These are phyloP conservation scores for Sphenodon punctatus DNA, from an alignment of 2,797 vertebrate genomes.

Conservation along the genomic window DNA sequence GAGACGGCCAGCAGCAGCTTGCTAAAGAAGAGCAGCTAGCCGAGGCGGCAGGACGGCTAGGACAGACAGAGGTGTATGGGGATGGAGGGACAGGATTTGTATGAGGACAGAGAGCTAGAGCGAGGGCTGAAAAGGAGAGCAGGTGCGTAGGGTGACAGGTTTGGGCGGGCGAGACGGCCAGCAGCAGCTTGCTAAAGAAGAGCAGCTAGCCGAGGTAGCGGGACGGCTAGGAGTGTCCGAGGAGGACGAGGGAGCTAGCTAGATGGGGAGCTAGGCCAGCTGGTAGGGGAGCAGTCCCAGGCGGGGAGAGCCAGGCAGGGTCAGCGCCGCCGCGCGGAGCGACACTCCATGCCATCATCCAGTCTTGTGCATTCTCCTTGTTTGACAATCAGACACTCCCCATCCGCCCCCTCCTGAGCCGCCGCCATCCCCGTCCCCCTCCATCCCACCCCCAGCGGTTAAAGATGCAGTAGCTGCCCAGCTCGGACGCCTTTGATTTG, in stretches of 20 bases:
- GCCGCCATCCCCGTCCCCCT: slow-evolving; percentile 36
- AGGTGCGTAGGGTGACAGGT: no score
- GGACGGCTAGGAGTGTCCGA: no score
- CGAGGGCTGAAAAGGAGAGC: no score
- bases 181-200: no score
- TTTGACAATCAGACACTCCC: slow-evolving; percentile 11
- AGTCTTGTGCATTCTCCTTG: slow-evolving; percentile 10
- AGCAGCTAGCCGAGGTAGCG: no score
- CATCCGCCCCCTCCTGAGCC: slow-evolving; percentile 1
- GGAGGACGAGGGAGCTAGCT: background rate
- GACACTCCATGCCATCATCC: background rate
- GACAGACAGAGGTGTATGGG: fast-evolving
- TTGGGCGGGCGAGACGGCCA: no score
- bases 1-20: no score
- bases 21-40: no score
- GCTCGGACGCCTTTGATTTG: slow-evolving; percentile 30
- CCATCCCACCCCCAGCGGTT: slow-evolving; percentile 23
- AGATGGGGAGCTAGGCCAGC: no score
- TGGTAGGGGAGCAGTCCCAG: background rate
- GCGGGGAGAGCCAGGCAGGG: background rate
- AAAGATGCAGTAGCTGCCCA: slow-evolving; percentile 42
- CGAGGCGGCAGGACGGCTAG: no score
- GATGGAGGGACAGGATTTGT: no score
- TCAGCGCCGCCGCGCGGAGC: background rate
- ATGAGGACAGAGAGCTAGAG: no score